Base-by-base conservation (phyloP, 30 jellyfish, hydroid and myxozoan genomes). In the Clytia hemisphaerica region DNA sequence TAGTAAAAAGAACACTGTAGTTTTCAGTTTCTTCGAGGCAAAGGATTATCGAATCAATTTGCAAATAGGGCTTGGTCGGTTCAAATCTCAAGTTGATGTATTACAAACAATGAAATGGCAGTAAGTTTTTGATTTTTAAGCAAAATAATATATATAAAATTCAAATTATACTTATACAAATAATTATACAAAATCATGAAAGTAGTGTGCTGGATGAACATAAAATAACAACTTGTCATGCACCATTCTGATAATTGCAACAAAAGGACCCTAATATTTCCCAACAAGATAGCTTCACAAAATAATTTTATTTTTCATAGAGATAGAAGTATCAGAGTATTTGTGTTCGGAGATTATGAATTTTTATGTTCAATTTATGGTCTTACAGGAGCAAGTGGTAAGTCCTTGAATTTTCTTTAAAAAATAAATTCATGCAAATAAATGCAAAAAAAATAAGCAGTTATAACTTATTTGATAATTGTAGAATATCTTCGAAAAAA, bases 321-420 rank as follows among this genome's bases (percentile, higher is more conserved):
- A 57, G 70, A 44, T 9, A 57, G 29, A 57, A 57, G 44, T 4
- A 21, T 25, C 1, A 57, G 70, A 10, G 78, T 65, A 0, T 65
- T 65, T 36, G n/a, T 36, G 70, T 65, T 65, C 42, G 78, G 78
- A 7, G 78, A 65, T 0, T 37, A 65, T 48, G 78, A 37, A 21
- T 58, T 58, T 58, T 45, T 2, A 24, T 58, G 71, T 36, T 16
- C 37, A 35, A 24, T 45, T 1, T 65, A 65, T 65, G 73, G 78
- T 19, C 26, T 65, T 4, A 65, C 78, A 32, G 78, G 78, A 22
- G 78, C 72, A 10, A 65, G 38, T 22, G 73, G 78, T 65, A 18
- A 36, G 78, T n/a, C n/a, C 18, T 62, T n/a, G 26, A 48, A 48
- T 2, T 48, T 48, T 2, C 26, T 32, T 32, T 48, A 2, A 48